phyloP scores from a whole-genome alignment of 2,113 vertebrate species.

The Pituophis catenifer region DNA sequence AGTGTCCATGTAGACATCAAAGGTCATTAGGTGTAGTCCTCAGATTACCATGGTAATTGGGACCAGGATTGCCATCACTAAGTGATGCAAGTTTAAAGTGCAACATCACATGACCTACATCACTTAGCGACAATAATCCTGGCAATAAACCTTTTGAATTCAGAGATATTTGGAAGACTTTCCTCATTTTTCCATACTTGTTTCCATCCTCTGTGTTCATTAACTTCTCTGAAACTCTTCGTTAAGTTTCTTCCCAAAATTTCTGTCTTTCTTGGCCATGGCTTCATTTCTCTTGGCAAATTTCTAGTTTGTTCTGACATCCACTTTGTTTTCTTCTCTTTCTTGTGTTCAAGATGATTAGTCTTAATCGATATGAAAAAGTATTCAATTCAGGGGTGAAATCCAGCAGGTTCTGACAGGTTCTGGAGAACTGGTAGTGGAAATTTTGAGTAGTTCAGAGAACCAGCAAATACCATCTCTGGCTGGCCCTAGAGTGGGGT shows the following conservation, averaged over 20 bases:
- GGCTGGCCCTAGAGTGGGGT: no score
- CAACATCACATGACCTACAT: neutral
- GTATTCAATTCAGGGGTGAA: neutral
- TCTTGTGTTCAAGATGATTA: neutral
- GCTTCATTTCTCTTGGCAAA: neutral
- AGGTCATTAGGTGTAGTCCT: neutral
- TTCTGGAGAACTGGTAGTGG: no score
- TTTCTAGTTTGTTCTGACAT: neutral
- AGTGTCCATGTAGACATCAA: neutral
- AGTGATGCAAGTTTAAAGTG: neutral
- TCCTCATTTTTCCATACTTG: neutral
- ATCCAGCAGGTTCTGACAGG: no score
- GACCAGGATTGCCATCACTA: neutral
- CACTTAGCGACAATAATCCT: neutral
- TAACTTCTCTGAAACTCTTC: neutral
- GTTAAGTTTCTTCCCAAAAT: neutral
- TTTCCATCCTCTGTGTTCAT: neutral
- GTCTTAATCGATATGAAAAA: neutral
- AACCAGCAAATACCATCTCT: no score
- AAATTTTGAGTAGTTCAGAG: no score
- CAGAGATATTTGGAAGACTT: neutral
- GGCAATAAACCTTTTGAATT: neutral
- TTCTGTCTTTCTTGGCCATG: neutral
- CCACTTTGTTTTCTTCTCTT: neutral
- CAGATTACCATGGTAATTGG: neutral